A percentile compares a stretch with the other conserved stretches of the same genome.
Conservation (phyloP, 1,140 invertebrate species). For the Microplitis demolitor region DNA sequence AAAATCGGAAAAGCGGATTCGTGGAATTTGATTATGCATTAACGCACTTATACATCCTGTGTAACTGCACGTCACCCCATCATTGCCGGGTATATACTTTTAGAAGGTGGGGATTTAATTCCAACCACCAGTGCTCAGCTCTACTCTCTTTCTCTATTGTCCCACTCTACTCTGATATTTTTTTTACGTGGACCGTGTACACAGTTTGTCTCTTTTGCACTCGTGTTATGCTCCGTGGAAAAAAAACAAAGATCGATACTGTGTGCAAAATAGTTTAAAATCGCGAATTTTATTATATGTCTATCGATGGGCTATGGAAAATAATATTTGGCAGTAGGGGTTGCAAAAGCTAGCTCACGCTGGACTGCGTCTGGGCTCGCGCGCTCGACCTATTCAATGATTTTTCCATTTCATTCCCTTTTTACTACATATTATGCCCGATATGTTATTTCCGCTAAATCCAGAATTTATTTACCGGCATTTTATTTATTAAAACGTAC, state of each 20-base stretch:
- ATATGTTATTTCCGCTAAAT: neutral
- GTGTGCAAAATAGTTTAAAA: constrained; percentile 57
- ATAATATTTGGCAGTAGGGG: neutral
- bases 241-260: constrained; percentile 60
- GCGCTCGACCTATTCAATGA: neutral
- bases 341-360: no score
- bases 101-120: constrained; percentile 46
- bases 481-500: neutral
- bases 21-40: constrained; percentile 60
- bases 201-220: neutral
- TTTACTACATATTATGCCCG: neutral
- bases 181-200: neutral
- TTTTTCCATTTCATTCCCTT: neutral
- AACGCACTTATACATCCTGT: constrained; percentile 59
- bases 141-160: constrained; percentile 1
- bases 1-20: constrained; percentile 46
- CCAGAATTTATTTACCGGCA: neutral
- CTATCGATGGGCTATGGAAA: neutral
- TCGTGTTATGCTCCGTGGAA: neutral
- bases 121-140: constrained; percentile 48
- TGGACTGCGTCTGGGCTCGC: neutral
- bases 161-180: neutral
- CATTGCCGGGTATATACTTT: constrained; percentile 8
- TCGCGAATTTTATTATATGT: constrained; percentile 32
- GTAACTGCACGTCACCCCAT: constrained; percentile 49